Evolutionary conservation across 1,140 invertebrate species (phyloP), one percentile per base, ranked within the genome.

Genomic region (Calycopis cecrops): DNA sequence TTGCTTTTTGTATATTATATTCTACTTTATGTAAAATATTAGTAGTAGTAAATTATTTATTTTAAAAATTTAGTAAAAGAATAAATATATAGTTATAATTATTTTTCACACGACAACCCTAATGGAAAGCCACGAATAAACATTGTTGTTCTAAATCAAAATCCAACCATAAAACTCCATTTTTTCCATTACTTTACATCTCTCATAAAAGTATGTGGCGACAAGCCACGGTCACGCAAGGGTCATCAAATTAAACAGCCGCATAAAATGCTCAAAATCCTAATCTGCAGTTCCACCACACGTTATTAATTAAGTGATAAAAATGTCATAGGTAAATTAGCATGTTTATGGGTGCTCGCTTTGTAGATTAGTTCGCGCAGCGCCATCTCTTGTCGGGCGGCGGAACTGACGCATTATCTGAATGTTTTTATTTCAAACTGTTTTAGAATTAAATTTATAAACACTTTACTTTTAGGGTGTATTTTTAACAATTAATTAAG

Each of bases 261-360:
- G 69, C 71, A 77, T 81, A 82, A 78, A 82, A 67, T 72, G 72
- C 62, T 69, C 68, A 79, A 82, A 85, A 82, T 81, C 80, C 73
- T 82, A 80, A 77, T 73, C 70, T 72, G 58, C 60, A 67, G 63
- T 67, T 52, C 63, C 58, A 64, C 63, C 67, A 74, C 70, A 71
- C 73, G 77, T 85, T 85, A 82, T 85, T 85, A 82, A 85, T 85
- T 85, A 84, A 76, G 79, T 82, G 82, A 83, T 85, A 84, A 85
- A 85, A 82, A 76, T 79, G 76, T 83, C 79, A 72, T 80, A 69
- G 67, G 64, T 62, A 67, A 76, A 85, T 85, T 81, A 81, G 71
- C 82, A 82, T 83, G 76, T 85, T 85, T 85, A 83, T 79, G 70
- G 67, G 58, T 35, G 38, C 57, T 52, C 59, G 63, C 57, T 57